Evolutionary conservation across 2,888 invertebrate species (phyloP), one percentile per base, ranked within the genome.

Genomic region (Cerceris rybyensis): DNA sequence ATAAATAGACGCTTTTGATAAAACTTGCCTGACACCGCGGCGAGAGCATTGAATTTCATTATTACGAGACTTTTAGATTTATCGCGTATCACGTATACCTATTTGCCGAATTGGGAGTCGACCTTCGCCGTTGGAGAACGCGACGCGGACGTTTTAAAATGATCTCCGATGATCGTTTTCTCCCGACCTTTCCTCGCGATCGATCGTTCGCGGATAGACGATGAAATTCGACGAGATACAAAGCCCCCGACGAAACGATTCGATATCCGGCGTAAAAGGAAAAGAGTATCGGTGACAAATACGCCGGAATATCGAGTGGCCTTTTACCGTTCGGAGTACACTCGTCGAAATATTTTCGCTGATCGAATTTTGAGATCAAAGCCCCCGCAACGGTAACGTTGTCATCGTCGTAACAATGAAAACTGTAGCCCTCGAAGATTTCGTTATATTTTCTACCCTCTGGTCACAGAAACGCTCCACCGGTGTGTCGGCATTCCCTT

Each of bases 1-100:
- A 85, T 83, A 85, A 85, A 85, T 86, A 85, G 84, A 73, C 79
- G 77, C 73, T 76, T 81, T 85, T 81, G 84, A 86, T 75, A 78
- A 86, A 86, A 86, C 67, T 81, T 61, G 59, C 74, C 63, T 63
- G 75, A 81, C 77, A 71, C 73, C 69, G 60, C 16, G 28, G 52
- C 61, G 57, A 49, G 43, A 66, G 71, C 78, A 75, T 81, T 83
- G 85, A 85, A 83, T 85, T 84, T 83, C 83, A 85, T 84, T 85
- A 85, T 85, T 83, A 76, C 70, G 41, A 64, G 60, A 67, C 49
- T 43, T 58, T 13, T 66, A 83, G 81, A 85, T 84, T 84, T 84
- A 84, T 84, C 83, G 76, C 54, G 9, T 50, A 13, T 2, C 13
- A 6, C 6, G 9, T 11, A n/a, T n/a, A 11, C n/a, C 28, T 28